These are phyloP conservation scores for Trichogramma pretiosum DNA, from an alignment of 1,140 invertebrate species.

Conservation along the genomic window DNA sequence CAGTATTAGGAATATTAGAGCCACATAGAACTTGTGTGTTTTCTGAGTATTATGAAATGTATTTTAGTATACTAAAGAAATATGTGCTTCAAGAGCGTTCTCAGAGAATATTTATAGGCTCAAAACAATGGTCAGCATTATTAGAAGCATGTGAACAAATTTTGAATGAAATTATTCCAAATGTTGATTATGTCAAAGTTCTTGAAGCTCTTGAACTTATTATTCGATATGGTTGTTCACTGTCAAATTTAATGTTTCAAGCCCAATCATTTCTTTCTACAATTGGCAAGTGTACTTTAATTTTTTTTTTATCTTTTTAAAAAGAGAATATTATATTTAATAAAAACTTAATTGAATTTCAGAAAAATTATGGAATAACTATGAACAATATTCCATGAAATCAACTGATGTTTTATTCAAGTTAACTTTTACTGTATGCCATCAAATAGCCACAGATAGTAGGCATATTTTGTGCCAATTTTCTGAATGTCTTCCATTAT, in stretches of 20 bases:
- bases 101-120: conserved; percentile 22
- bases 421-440: conserved; percentile 25
- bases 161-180: conserved; percentile 19
- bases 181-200: conserved; percentile 19
- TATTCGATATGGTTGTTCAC: conserved; percentile 25
- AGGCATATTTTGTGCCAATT: conserved; percentile 30
- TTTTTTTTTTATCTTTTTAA: conserved; percentile 5
- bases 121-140: conserved; percentile 29
- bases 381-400: conserved; percentile 16
- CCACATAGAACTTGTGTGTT: conserved; percentile 11
- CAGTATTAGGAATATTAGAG: conserved; percentile 25
- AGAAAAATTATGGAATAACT: conserved; percentile 22
- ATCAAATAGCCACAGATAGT: conserved; percentile 28
- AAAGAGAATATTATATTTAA: not conserved
- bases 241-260: conserved; percentile 23
- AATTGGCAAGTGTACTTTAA: conserved; percentile 25
- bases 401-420: conserved; percentile 22
- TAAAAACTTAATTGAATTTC: conserved; percentile 15
- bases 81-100: conserved; percentile 24
- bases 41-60: conserved; percentile 26
- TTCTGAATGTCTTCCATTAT: conserved; percentile 27
- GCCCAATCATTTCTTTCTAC: conserved; percentile 24
- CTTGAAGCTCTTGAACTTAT: conserved; percentile 25
- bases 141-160: conserved; percentile 19
- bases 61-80: conserved; percentile 24